Conservation (phyloP, 2,888 invertebrate genomes). For the Nyleta sp. region DNA sequence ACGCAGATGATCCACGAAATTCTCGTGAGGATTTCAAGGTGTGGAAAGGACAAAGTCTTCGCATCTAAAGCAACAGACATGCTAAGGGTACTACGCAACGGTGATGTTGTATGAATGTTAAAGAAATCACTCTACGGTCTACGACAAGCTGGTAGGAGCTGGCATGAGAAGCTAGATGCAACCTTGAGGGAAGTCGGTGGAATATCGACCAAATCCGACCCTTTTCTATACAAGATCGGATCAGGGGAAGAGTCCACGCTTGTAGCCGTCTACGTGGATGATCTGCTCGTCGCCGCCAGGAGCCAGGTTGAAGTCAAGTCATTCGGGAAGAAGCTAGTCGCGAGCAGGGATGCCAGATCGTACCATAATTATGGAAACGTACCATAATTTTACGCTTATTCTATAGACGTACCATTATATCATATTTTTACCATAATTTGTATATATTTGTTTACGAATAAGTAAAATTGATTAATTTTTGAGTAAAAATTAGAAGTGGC, state of each 20-base stretch:
- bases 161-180: constrained; percentile 45
- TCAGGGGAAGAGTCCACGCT: neutral
- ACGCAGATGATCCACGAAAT: constrained; percentile 6
- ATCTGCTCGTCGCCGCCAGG: neutral
- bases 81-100: constrained; percentile 29
- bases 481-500: too few species aligned
- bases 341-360: too few species aligned
- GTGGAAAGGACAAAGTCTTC: constrained; percentile 11
- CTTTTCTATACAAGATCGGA: constrained; percentile 2
- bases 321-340: neutral
- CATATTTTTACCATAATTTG: too few species aligned
- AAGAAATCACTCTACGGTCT: constrained; percentile 11
- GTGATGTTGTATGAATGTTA: constrained; percentile 5
- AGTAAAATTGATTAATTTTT: too few species aligned
- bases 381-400: too few species aligned
- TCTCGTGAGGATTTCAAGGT: neutral
- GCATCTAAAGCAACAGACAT: constrained; percentile 40
- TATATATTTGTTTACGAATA: too few species aligned
- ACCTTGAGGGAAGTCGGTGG: constrained; percentile 7
- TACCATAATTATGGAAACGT: too few species aligned
- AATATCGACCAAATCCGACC: constrained; percentile 1
- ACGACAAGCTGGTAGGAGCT: constrained; percentile 59
- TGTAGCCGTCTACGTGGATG: neutral
- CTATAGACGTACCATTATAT: too few species aligned
- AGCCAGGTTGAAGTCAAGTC: neutral